A percentile compares a stretch with the other conserved stretches of the same genome.
These are phyloP conservation scores for Heliothis peltigera DNA, from an alignment of 2,888 invertebrate species.

Conservation along the genomic window DNA sequence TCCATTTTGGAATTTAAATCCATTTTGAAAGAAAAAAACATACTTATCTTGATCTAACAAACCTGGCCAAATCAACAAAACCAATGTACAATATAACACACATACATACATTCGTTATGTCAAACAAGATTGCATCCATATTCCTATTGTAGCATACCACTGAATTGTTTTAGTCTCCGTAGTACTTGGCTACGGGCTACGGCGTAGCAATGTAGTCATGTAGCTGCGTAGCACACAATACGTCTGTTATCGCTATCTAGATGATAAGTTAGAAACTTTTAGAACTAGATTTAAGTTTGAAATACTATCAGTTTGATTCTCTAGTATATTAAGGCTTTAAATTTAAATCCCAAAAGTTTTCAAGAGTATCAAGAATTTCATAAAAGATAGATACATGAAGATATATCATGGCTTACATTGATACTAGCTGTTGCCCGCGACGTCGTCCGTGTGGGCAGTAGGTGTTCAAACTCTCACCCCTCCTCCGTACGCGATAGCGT, in stretches of 20 bases:
- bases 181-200: conserved; percentile 41
- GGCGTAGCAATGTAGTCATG: conserved; percentile 34
- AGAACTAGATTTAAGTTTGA: conserved; percentile 17
- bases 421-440: no score
- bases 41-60: no score
- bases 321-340: neutral
- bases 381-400: no score
- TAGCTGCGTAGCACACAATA: conserved; percentile 1
- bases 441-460: no score
- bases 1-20: no score
- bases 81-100: neutral
- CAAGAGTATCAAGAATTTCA: no score
- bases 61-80: neutral
- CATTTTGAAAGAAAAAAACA: no score
- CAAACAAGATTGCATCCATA: conserved; percentile 12
- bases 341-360: no score
- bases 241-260: conserved; percentile 27
- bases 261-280: conserved; percentile 18
- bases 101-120: neutral
- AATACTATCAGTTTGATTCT: conserved; percentile 1
- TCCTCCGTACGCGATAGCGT: no score
- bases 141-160: conserved; percentile 7
- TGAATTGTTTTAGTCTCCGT: conserved; percentile 31
- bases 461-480: no score
- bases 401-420: no score